phyloP scores from a whole-genome alignment of 2,797 vertebrate species.

The Pogonophryne albipinna region DNA sequence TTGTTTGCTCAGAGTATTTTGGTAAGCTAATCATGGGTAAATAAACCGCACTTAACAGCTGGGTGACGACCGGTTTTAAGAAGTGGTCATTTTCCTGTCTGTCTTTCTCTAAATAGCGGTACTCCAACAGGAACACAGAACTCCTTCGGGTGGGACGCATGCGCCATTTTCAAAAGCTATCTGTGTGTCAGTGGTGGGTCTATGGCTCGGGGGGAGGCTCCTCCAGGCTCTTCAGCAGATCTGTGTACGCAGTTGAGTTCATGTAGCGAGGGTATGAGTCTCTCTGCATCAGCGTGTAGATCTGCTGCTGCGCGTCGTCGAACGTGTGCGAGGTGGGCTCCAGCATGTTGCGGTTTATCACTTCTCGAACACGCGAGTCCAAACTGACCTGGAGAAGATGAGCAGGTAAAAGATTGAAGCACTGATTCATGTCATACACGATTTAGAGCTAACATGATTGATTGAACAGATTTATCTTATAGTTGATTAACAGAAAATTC shows the following conservation, averaged over 20 bases:
- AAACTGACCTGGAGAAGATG: conserved; percentile 90
- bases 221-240: conserved; percentile 87
- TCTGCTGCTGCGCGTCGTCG: conserved; percentile 97
- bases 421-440: accelerated
- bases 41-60: conserved; percentile 73
- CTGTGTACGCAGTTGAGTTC: conserved; percentile 92
- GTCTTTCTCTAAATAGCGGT: conserved; percentile 67
- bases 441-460: accelerated
- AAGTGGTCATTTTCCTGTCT: conserved; percentile 70
- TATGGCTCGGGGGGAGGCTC: conserved; percentile 74
- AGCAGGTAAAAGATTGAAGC: not conserved
- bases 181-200: conserved; percentile 51
- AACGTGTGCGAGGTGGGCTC: conserved; percentile 95
- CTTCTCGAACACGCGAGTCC: conserved; percentile 94
- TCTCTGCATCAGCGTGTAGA: conserved; percentile 99
- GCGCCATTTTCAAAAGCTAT: conserved; percentile 68
- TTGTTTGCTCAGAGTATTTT: conserved; percentile 68
- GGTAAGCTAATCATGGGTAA: conserved; percentile 69
- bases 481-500: not conserved
- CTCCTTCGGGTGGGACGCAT: conserved; percentile 65
- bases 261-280: conserved; percentile 98
- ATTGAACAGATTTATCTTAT: not conserved
- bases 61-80: conserved; percentile 63
- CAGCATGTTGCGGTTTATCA: conserved; percentile 96
- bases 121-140: conserved; percentile 62